A percentile compares a stretch with the other conserved stretches of the same genome.
phyloP scores from a whole-genome alignment of 2,797 vertebrate species.

The Gastrophryne carolinensis region DNA sequence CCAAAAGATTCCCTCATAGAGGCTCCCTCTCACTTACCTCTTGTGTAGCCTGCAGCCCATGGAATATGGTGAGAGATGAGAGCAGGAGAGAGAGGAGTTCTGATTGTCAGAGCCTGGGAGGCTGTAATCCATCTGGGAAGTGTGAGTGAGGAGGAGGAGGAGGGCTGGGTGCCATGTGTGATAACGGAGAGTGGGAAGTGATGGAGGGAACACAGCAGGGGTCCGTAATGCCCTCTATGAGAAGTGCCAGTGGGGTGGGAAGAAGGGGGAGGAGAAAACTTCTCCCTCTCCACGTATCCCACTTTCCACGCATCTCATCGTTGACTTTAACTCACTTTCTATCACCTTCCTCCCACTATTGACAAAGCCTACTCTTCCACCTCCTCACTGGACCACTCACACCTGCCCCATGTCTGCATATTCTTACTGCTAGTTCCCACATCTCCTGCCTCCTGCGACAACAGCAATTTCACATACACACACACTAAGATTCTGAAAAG shows the following conservation, averaged over 20 bases:
- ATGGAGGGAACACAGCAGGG: background rate
- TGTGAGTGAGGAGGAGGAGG: constrained; percentile 20
- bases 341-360: background rate
- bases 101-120: constrained; percentile 17
- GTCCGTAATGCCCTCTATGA: constrained; percentile 10
- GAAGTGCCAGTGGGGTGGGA: constrained; percentile 11
- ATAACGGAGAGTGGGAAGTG: constrained; percentile 19
- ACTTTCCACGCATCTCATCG: background rate
- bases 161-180: constrained; percentile 23
- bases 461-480: background rate
- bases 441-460: too few species aligned
- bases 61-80: background rate
- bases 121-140: constrained; percentile 40
- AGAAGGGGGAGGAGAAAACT: background rate
- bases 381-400: background rate
- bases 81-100: background rate
- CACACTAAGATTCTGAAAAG: too few species aligned
- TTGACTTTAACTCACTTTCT: background rate
- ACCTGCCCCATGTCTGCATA: too few species aligned
- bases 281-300: background rate
- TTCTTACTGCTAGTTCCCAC: too few species aligned
- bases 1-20: background rate
- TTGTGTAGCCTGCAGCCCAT: constrained; percentile 15
- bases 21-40: background rate
- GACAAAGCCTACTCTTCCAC: too few species aligned